Conservation (phyloP, 2,888 invertebrate species). For the Thumatha senex region DNA sequence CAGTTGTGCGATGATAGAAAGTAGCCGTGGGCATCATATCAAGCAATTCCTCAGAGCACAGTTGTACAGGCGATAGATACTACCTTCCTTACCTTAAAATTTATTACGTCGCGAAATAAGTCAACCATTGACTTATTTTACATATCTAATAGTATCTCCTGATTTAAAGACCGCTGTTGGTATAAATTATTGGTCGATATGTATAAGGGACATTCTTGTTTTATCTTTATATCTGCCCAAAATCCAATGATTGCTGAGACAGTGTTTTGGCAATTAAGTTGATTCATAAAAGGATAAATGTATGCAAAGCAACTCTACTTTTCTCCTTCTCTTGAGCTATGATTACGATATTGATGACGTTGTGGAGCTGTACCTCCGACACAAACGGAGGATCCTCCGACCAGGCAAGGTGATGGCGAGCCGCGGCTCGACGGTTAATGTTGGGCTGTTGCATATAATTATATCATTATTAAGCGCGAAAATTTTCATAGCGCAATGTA, state of each 20-base stretch:
- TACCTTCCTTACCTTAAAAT: too few relatives aligned
- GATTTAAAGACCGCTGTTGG: slow-evolving; percentile 51
- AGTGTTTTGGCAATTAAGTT: slow-evolving; percentile 56
- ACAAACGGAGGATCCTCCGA: too few relatives aligned
- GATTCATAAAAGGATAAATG: slow-evolving; percentile 59
- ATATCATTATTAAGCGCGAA: too few relatives aligned
- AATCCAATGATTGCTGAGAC: slow-evolving; percentile 48
- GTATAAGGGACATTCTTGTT: slow-evolving; percentile 57
- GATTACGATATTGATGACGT: slow-evolving; percentile 53
- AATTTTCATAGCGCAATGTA: too few relatives aligned
- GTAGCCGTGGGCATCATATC: too few relatives aligned
- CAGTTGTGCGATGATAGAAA: too few relatives aligned
- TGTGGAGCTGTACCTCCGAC: too few relatives aligned
- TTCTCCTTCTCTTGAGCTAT: slow-evolving; percentile 39
- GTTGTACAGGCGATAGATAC: too few relatives aligned
- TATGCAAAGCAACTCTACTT: slow-evolving; percentile 50
- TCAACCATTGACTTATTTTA: slow-evolving; percentile 55
- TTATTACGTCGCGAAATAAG: slow-evolving; percentile 56
- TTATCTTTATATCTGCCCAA: slow-evolving; percentile 34
- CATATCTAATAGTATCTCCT: slow-evolving; percentile 57
- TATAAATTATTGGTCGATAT: slow-evolving; percentile 65
- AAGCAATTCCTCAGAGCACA: too few relatives aligned
- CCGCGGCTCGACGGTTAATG: too few relatives aligned
- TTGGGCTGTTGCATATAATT: too few relatives aligned
- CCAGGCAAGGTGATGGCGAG: too few relatives aligned